phyloP scores from a whole-genome alignment of 2,113 vertebrate genomes.

The Uria lomvia region DNA sequence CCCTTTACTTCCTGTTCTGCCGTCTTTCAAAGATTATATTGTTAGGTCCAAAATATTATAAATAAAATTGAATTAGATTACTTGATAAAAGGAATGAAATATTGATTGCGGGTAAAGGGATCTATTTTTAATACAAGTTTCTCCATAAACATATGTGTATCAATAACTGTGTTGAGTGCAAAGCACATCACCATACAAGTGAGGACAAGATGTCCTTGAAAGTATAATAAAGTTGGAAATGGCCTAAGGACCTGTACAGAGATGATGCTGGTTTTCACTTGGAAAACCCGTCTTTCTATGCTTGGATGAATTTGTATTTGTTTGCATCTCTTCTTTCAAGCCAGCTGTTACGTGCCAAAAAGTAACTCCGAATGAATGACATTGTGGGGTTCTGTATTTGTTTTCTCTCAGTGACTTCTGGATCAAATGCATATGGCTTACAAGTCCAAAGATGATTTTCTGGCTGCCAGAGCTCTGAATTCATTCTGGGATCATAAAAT shows the following conservation, averaged over 20 bases:
- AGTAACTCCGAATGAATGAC: background rate
- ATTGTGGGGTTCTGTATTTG: background rate
- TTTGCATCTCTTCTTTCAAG: background rate
- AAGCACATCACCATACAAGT: background rate
- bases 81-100: background rate
- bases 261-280: background rate
- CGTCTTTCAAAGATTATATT: background rate
- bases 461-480: background rate
- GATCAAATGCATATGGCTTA: background rate
- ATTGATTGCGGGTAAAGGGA: background rate
- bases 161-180: background rate
- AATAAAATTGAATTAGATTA: background rate
- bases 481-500: background rate
- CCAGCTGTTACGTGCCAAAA: background rate
- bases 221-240: background rate
- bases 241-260: background rate
- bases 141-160: background rate
- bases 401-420: background rate
- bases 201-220: background rate
- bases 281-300: background rate
- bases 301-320: background rate
- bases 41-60: background rate
- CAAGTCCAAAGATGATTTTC: background rate
- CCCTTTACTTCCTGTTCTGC: background rate
- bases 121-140: background rate